phyloP scores from a whole-genome alignment of 1,140 invertebrate species.

The Panonychus citri region DNA sequence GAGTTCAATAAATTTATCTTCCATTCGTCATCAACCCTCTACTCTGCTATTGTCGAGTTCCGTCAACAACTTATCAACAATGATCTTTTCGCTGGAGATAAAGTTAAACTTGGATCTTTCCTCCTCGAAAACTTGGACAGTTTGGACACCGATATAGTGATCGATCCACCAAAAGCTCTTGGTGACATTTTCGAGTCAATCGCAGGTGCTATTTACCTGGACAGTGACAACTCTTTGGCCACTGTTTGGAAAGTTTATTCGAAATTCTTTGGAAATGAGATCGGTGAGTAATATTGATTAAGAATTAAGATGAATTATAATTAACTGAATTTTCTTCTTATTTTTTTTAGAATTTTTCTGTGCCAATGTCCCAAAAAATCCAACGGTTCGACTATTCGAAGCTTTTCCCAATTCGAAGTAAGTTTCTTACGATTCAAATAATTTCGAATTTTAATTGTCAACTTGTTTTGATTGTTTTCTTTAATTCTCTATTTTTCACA shows the following conservation, averaged over 20 bases:
- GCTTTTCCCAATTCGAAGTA: too few relatives aligned
- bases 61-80: neutral
- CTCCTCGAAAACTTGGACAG: constrained; percentile 28
- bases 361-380: too few relatives aligned
- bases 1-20: constrained; percentile 30
- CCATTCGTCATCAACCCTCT: constrained; percentile 24
- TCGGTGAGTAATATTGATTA: too few relatives aligned
- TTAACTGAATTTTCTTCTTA: constrained; percentile 17
- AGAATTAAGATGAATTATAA: too few relatives aligned
- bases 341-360: too few relatives aligned
- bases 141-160: constrained; percentile 37
- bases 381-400: too few relatives aligned
- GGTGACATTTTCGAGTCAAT: constrained; percentile 83
- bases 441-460: too few relatives aligned
- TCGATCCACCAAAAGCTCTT: constrained; percentile 78
- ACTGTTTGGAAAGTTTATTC: constrained; percentile 58
- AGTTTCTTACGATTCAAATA: too few relatives aligned
- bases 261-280: too few relatives aligned
- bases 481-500: too few relatives aligned
- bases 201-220: constrained; percentile 72
- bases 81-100: neutral
- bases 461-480: too few relatives aligned
- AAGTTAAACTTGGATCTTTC: neutral
- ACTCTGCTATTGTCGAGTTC: constrained; percentile 6
- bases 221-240: constrained; percentile 49